Percentiles rank a stretch among this genome's conserved stretches.
Conservation (phyloP, 2,888 invertebrate species). For the Ectemnius continuus region DNA sequence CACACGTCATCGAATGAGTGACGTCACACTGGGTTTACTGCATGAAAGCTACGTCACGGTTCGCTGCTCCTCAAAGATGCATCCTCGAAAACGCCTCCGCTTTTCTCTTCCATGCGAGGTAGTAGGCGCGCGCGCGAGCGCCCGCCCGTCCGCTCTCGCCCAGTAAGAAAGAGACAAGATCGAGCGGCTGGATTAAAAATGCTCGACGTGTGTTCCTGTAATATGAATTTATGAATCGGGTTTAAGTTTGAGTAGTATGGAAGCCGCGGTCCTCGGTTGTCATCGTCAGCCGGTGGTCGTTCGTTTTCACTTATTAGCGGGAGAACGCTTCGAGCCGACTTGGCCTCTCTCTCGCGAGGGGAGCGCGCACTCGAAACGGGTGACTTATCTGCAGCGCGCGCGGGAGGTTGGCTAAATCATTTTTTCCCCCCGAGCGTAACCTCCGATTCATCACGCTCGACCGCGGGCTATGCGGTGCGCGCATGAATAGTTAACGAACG, state of each 20-base stretch:
- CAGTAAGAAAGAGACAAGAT: no score
- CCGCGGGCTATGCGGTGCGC: conserved; percentile 60
- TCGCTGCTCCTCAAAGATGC: conserved; percentile 53
- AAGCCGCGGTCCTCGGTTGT: no score
- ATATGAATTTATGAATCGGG: no score
- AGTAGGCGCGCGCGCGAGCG: not conserved
- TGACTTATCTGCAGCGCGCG: conserved; percentile 24
- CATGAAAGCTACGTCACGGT: conserved; percentile 68
- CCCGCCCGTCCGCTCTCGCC: not conserved
- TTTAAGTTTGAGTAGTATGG: no score
- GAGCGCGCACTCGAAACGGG: not conserved
- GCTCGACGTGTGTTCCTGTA: no score
- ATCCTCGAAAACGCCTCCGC: conserved; percentile 45
- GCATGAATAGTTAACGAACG: conserved; percentile 64
- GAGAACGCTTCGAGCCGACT: no score
- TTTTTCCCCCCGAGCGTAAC: conserved; percentile 41
- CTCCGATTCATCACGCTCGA: conserved; percentile 59
- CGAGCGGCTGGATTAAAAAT: no score
- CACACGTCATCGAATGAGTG: conserved; percentile 78
- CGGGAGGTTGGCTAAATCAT: conserved; percentile 39
- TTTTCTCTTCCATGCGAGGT: not conserved
- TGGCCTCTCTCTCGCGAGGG: no score
- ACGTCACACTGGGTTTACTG: conserved; percentile 70
- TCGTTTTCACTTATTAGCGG: no score
- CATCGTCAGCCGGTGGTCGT: no score